These are phyloP conservation scores for Cavia aperea DNA, from an alignment of 2,113 vertebrate genomes.

Conservation along the genomic window DNA sequence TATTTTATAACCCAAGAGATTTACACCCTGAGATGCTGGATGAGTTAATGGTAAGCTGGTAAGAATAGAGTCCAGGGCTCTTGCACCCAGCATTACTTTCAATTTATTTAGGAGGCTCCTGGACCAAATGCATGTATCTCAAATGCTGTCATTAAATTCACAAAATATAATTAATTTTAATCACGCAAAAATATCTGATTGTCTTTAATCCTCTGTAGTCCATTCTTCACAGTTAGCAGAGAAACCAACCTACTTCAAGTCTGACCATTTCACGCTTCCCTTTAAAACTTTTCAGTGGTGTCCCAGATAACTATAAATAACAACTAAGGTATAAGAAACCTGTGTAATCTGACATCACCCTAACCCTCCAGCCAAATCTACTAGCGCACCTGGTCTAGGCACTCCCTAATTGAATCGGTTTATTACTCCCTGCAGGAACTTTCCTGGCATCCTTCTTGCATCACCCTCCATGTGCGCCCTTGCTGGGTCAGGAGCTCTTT, in stretches of 20 bases:
- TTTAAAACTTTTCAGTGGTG: not conserved
- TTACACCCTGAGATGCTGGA: not conserved
- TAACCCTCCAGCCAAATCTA: not conserved
- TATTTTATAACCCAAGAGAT: not conserved
- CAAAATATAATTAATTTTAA: slow-evolving; percentile 34
- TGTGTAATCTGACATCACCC: not conserved
- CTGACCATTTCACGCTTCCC: not conserved
- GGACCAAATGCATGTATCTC: slow-evolving; percentile 11
- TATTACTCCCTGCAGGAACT: not conserved
- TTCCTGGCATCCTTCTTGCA: not conserved
- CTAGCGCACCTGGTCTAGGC: not conserved
- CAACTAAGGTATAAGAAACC: not conserved
- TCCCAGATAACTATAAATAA: not conserved
- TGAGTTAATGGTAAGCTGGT: not conserved
- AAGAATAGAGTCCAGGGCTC: slow-evolving; percentile 1
- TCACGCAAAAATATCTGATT: not conserved
- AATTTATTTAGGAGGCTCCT: slow-evolving; percentile 24
- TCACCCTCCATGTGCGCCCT: not conserved
- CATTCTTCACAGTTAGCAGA: not conserved
- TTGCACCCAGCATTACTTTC: not conserved
- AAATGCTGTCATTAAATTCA: slow-evolving; percentile 26
- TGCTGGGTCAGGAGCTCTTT: not conserved
- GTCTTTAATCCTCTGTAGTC: not conserved
- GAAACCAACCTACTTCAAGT: not conserved
- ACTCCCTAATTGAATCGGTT: not conserved